These are phyloP conservation scores for Biston betularia DNA, from an alignment of 2,888 invertebrate genomes.

Conservation along the genomic window DNA sequence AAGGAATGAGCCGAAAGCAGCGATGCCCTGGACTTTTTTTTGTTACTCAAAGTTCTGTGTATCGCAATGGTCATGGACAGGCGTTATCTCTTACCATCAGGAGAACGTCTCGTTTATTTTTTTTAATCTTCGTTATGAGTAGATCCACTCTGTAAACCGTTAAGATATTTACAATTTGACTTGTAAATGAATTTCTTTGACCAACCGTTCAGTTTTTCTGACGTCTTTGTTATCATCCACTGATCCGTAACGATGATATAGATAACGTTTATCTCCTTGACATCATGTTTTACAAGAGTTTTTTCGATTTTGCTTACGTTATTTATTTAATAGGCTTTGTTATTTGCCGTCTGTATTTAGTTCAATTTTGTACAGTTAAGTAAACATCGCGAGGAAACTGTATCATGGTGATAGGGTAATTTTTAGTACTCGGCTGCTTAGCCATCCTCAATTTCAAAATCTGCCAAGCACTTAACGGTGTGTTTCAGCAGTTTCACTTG, in stretches of 20 bases:
- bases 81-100: too few species aligned
- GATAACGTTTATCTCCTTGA: conserved; percentile 28
- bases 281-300: conserved; percentile 34
- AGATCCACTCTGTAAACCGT: background rate
- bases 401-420: too few species aligned
- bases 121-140: background rate
- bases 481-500: too few species aligned
- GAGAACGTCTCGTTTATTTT: too few species aligned
- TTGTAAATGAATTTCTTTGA: conserved; percentile 19
- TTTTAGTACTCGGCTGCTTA: too few species aligned
- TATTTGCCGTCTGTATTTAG: conserved; percentile 11
- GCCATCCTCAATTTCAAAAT: too few species aligned
- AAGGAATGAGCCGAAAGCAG: too few species aligned
- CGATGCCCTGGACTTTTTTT: background rate
- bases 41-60: background rate
- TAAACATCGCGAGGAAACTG: background rate
- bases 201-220: conserved; percentile 46
- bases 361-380: conserved; percentile 5
- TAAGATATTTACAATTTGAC: conserved; percentile 12
- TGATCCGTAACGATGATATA: conserved; percentile 26
- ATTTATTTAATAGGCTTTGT: conserved; percentile 14
- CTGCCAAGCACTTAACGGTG: too few species aligned
- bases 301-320: conserved; percentile 17
- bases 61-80: too few species aligned
- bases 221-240: conserved; percentile 41